Evolutionary conservation across 1,140 invertebrate genomes (phyloP).

Genomic region (Anastatus disparis): DNA sequence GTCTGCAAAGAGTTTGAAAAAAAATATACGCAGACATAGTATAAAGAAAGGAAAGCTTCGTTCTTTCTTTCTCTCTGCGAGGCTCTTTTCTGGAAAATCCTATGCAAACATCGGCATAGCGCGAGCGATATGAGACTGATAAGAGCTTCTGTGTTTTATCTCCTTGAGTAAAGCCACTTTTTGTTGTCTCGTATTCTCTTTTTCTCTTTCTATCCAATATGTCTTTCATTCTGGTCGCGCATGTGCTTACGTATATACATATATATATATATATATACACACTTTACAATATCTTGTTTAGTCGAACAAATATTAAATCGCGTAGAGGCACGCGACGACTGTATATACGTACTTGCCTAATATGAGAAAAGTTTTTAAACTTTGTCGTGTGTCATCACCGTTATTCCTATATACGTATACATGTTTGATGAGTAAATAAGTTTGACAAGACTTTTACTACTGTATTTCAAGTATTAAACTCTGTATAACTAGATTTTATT

Average conservation of each 20-base stretch:
- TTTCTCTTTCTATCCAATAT: too few relatives aligned
- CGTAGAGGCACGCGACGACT: constrained; percentile 55
- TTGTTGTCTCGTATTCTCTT: not conserved
- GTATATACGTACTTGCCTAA: constrained; percentile 32
- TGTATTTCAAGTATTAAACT: too few relatives aligned
- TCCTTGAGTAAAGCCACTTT: constrained; percentile 10
- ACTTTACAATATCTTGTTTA: constrained; percentile 55
- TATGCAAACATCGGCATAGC: constrained; percentile 28
- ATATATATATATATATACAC: not conserved
- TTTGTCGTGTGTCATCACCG: not conserved
- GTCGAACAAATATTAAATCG: constrained; percentile 56
- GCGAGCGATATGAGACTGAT: constrained; percentile 25
- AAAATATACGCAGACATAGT: too few relatives aligned
- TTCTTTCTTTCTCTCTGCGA: too few relatives aligned
- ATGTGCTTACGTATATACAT: not conserved
- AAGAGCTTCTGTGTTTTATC: constrained; percentile 37
- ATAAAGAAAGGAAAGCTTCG: not conserved
- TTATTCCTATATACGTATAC: too few relatives aligned
- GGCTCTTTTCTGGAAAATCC: constrained; percentile 33
- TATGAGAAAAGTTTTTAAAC: constrained; percentile 47
- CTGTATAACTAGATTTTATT: too few relatives aligned
- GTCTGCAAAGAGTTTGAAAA: not conserved
- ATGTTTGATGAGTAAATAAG: constrained; percentile 28
- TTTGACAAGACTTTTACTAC: not conserved
- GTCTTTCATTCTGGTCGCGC: too few relatives aligned